Evolutionary conservation across 2,797 vertebrate species (phyloP), one percentile per base, ranked within the genome.

Genomic region (Momotus momota): DNA sequence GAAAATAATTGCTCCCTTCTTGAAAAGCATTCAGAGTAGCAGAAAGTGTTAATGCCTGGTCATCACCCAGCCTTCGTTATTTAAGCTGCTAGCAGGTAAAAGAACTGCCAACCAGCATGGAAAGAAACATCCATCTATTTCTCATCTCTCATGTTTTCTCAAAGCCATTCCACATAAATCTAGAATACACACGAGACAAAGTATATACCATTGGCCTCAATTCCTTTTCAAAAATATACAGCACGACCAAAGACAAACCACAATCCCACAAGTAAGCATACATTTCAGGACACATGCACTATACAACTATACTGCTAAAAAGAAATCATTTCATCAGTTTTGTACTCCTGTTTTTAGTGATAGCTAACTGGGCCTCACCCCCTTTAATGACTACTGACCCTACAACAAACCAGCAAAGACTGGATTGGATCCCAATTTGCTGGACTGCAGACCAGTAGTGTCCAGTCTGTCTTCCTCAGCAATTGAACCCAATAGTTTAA

Each of bases 211-310:
- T 3, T 92, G 67, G 71, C 86, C 71, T 91, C 84, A 85, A 92
- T 95, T 87, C 78, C 83, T 85, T 74, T 94, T 96, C 49, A 93
- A 95, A 96, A 96, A 95, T 86, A 96, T 35, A 94, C 74, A 92
- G 80, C 82, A 49, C 10, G 3, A 96, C 85, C 94, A 95, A 90
- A 94, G 71, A 90, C 80, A 95, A 90, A 94, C 88, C 80, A 81
- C 93, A 96, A 90, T 88, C 74, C 87, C 83, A 86, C 95, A 96
- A 26, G 64, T 77, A 27, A 86, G 81, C 64, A 88, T 31, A 80
- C 55, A 61, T 87, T 88, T 82, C 86, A 84, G 71, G 81, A 65
- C 67, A 75, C 48, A 86, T 77, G 70, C 52, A 22, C 73, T 33
- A 11, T 23, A 58, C 33, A 88, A 38, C 61, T 43, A 29, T 18